Percentiles rank a stretch among this genome's conserved stretches.
phyloP scores from a whole-genome alignment of 2,888 invertebrate genomes.

The Amblyjoppa fuscipennis region DNA sequence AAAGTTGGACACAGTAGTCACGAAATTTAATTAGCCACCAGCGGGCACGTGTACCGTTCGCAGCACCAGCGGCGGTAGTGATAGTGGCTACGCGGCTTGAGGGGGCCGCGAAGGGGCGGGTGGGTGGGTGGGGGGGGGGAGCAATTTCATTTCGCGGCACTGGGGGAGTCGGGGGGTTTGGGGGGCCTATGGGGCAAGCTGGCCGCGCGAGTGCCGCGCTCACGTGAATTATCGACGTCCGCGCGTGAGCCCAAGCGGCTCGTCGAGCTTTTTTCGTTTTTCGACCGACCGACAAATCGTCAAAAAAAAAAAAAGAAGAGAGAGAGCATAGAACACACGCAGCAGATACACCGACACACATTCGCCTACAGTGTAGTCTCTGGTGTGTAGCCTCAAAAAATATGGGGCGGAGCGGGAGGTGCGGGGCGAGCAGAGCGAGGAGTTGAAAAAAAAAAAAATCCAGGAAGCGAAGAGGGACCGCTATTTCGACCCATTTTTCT shows the following conservation, averaged over 20 bases:
- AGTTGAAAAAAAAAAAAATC: slow-evolving; percentile 41
- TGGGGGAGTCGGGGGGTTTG: slow-evolving; percentile 30
- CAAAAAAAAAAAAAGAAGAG: slow-evolving; percentile 51
- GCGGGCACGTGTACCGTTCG: slow-evolving; percentile 71
- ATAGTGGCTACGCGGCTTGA: slow-evolving; percentile 5
- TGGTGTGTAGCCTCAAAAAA: neutral
- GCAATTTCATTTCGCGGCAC: slow-evolving; percentile 74
- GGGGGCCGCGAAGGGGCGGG: slow-evolving; percentile 15
- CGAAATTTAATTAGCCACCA: slow-evolving; percentile 76
- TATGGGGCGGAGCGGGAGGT: slow-evolving; percentile 6
- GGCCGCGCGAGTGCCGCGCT: slow-evolving; percentile 59
- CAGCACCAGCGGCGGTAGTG: slow-evolving; percentile 19
- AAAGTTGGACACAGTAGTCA: slow-evolving; percentile 74
- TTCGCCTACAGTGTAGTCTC: slow-evolving; percentile 29
- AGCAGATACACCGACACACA: slow-evolving; percentile 44
- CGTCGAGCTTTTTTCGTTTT: slow-evolving; percentile 60
- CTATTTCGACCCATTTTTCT: slow-evolving; percentile 68
- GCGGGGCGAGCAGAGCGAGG: slow-evolving; percentile 22
- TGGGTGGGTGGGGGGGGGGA: slow-evolving; percentile 38
- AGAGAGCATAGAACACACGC: slow-evolving; percentile 38
- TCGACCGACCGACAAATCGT: slow-evolving; percentile 67
- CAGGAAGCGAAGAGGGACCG: slow-evolving; percentile 63
- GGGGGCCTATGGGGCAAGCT: slow-evolving; percentile 39
- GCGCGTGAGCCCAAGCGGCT: slow-evolving; percentile 63
- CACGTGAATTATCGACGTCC: slow-evolving; percentile 67